A percentile compares a stretch with the other conserved stretches of the same genome.
These are phyloP conservation scores for Ciconia stormi DNA, from an alignment of 2,113 vertebrate species.

Conservation along the genomic window DNA sequence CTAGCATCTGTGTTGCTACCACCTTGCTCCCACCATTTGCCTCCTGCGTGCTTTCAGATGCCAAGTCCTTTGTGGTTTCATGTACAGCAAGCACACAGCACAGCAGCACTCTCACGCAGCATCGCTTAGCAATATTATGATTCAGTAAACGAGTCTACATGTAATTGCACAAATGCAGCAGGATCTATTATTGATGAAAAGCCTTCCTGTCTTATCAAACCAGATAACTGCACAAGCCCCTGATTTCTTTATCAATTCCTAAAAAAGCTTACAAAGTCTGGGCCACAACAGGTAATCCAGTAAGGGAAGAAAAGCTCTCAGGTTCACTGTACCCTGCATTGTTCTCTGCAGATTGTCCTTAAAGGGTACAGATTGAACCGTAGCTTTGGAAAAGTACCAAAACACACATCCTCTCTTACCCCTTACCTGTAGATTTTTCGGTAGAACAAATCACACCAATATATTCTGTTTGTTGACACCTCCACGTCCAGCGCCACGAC, in stretches of 20 bases:
- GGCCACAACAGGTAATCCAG: neutral
- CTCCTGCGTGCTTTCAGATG: neutral
- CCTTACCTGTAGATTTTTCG: slow-evolving; percentile 93
- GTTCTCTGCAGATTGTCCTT: neutral
- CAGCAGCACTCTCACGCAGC: neutral
- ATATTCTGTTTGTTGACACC: slow-evolving; percentile 92
- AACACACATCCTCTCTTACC: neutral
- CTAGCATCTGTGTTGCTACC: neutral
- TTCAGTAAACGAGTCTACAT: neutral
- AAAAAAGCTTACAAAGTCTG: neutral
- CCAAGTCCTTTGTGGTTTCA: neutral
- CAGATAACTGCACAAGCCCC: neutral
- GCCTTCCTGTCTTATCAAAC: neutral
- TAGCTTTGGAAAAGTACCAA: neutral
- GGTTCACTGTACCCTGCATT: neutral
- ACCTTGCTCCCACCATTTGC: neutral
- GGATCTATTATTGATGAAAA: neutral
- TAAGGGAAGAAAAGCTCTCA: neutral
- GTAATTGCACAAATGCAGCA: neutral
- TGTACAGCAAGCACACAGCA: rapidly evolving
- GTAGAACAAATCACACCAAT: slow-evolving; percentile 97
- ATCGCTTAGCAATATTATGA: neutral
- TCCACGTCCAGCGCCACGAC: slow-evolving; percentile 94
- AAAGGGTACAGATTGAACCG: neutral
- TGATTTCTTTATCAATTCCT: neutral